Evolutionary conservation across 2,888 invertebrate species (phyloP), one percentile per base, ranked within the genome.

Genomic region (Tridacna gigas): DNA sequence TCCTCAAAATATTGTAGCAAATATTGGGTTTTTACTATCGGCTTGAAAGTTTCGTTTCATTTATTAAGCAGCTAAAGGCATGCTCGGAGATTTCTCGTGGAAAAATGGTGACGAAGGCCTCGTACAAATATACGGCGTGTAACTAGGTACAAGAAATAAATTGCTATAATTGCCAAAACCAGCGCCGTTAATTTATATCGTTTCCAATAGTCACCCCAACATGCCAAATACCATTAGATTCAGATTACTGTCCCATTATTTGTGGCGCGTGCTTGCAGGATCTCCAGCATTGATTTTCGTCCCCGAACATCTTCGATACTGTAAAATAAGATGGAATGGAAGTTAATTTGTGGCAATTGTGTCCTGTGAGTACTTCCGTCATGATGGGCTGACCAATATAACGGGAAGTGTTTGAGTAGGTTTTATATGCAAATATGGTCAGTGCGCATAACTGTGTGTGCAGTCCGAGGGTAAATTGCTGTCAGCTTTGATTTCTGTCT

Each of bases 141-240:
- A 37, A 37, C 37, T 37, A 2, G 7, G 37, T 4, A 37, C 37
- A 37, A 37, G 69, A 47, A 69, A 69, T 47, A 69, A 37, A 47
- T 37, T 69, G n/a, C 45, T 37, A 47, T 69, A 69, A 69, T 69
- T 69, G 69, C 69, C 25, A 28, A 47, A 69, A 69, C 45, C 69
- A 69, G 69, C 69, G 69, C 47, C 69, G 22, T 45, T n/a, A 69
- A 45, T 69, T 69, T 69, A 47, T 69, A 69, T 28, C 47, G 45
- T 69, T 69, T 69, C 69, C 69, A 69, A 47, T 45, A 37, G n/a
- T 69, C 69, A 69, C 45, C 45, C 67, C 69, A 69, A 45, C 69
- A 20, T 18, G 28, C 25, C 45, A 69, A 28, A 47, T 37, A 37
- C 37, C 37, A 37, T 37, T 37, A 37, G 37, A 37, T 37, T 69